Percentiles rank a stretch among this genome's conserved stretches.
phyloP scores from a whole-genome alignment of 2,113 vertebrate species.

The Podarcis raffonei region DNA sequence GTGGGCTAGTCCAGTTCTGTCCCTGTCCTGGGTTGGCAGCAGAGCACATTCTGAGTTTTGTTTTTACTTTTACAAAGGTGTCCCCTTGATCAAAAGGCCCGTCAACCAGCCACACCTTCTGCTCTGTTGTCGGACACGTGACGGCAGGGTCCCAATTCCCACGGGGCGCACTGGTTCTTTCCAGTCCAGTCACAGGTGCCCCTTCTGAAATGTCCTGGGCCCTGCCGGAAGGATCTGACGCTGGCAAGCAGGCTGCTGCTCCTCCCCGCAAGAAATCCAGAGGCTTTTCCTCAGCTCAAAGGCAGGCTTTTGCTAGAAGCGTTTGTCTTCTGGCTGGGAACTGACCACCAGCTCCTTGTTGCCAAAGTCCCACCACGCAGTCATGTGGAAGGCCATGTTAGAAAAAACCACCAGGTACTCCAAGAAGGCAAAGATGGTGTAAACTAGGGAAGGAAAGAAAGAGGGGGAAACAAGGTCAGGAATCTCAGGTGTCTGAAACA shows the following conservation, averaged over 20 bases:
- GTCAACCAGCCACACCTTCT: too few species aligned
- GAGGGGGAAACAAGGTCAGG: background rate
- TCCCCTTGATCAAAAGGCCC: background rate
- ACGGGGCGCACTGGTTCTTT: background rate
- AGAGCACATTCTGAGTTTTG: too few species aligned
- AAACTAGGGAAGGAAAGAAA: conserved; percentile 73
- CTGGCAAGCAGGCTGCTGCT: background rate
- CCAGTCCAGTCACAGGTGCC: background rate
- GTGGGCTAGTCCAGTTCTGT: too few species aligned
- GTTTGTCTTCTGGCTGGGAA: conserved; percentile 86
- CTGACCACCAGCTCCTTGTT: conserved; percentile 88
- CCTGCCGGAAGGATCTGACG: too few species aligned
- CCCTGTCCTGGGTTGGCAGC: background rate
- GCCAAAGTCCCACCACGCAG: conserved; percentile 93
- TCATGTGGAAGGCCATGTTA: conserved; percentile 98
- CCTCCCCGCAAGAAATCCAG: too few species aligned
- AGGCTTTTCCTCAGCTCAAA: rapidly evolving
- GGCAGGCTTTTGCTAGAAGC: conserved; percentile 74
- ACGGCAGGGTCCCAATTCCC: background rate
- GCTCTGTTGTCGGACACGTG: too few species aligned
- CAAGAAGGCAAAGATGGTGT: conserved; percentile 92
- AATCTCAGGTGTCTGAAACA: background rate
- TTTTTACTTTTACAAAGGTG: background rate
- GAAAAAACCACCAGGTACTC: conserved; percentile 94
- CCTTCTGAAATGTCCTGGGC: background rate